Conservation (phyloP, 2,797 vertebrate genomes). For the Momotus momota region DNA sequence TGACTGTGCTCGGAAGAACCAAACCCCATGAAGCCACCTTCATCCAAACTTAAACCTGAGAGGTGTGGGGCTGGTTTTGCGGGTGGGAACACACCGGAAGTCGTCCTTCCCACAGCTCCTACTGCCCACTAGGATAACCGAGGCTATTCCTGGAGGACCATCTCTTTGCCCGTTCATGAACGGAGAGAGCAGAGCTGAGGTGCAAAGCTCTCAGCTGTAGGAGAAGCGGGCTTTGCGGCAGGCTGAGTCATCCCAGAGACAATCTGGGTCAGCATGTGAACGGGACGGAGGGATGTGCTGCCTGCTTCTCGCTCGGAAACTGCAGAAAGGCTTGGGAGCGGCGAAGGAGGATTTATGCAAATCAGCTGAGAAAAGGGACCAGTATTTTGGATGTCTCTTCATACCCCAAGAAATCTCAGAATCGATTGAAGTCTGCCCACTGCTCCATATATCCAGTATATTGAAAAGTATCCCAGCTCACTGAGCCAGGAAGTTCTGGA, state of each 20-base stretch:
- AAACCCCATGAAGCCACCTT: background rate
- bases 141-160: fast-evolving
- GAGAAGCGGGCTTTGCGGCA: background rate
- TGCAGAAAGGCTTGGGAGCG: background rate
- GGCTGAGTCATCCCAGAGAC: background rate
- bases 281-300: background rate
- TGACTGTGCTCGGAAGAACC: background rate
- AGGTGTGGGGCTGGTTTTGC: fast-evolving
- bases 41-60: background rate
- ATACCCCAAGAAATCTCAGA: background rate
- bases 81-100: fast-evolving
- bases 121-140: fast-evolving
- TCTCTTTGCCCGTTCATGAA: fast-evolving
- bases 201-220: background rate
- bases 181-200: fast-evolving
- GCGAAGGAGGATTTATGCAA: background rate
- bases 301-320: background rate
- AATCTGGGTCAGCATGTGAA: background rate
- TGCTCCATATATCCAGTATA: constrained; percentile 22
- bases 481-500: constrained; percentile 37
- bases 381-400: background rate
- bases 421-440: constrained; percentile 11
- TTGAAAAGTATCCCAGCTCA: constrained; percentile 34
- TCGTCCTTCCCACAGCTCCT: background rate
- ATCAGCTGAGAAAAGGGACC: constrained; percentile 24